phyloP scores from a whole-genome alignment of 2,888 invertebrate genomes.

The Dorcus hopei region DNA sequence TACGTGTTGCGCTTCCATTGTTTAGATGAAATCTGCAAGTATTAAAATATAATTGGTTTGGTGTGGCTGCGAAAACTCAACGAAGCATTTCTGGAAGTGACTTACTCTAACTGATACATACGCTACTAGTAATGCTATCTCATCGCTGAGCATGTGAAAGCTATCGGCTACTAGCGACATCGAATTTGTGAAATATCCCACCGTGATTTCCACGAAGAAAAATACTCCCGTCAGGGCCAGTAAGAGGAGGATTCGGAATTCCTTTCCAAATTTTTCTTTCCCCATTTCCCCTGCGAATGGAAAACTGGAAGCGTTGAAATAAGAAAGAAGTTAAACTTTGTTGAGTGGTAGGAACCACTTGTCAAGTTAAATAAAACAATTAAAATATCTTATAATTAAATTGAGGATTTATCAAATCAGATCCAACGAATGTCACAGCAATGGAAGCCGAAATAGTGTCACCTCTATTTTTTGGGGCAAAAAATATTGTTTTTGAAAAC shows the following conservation, averaged over 20 bases:
- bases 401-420: no score
- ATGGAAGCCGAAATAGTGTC: no score
- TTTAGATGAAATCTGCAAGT: slow-evolving; percentile 86
- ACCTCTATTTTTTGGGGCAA: no score
- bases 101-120: slow-evolving; percentile 92
- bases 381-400: no score
- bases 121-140: slow-evolving; percentile 90
- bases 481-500: no score
- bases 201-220: slow-evolving; percentile 93
- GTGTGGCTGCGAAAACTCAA: no score
- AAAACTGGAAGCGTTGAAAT: no score
- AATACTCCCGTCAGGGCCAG: slow-evolving; percentile 87
- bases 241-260: slow-evolving; percentile 90
- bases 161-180: slow-evolving; percentile 98
- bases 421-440: no score
- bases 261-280: slow-evolving; percentile 86
- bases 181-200: slow-evolving; percentile 96
- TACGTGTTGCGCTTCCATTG: slow-evolving; percentile 99
- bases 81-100: slow-evolving; percentile 16
- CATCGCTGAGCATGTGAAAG: slow-evolving; percentile 98
- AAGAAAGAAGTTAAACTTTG: no score
- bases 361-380: no score
- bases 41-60: slow-evolving; percentile 16
- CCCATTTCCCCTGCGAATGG: not conserved
- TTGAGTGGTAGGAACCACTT: no score